These are phyloP conservation scores for Pammene aurita DNA, from an alignment of 2,888 invertebrate species.

Conservation along the genomic window DNA sequence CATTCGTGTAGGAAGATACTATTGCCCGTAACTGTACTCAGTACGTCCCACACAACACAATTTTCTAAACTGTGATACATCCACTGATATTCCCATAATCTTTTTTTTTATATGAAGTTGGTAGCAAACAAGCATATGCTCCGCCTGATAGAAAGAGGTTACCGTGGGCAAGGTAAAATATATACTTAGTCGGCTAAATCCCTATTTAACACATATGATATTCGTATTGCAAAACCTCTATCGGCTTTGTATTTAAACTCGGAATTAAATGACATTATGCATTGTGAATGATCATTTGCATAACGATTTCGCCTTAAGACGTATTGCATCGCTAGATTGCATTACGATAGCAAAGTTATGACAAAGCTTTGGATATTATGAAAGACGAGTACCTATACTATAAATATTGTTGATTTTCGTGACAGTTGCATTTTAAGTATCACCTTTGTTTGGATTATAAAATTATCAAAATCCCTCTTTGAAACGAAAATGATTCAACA, in stretches of 20 bases:
- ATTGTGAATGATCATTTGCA: slow-evolving; percentile 64
- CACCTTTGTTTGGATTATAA: too few relatives aligned
- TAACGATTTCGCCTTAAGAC: slow-evolving; percentile 62
- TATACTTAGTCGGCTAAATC: slow-evolving; percentile 11
- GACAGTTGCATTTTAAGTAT: not conserved
- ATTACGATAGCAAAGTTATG: slow-evolving; percentile 58
- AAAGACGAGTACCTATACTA: not conserved
- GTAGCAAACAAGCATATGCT: too few relatives aligned
- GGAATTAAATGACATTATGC: slow-evolving; percentile 60
- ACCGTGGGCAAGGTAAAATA: not conserved
- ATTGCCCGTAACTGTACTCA: too few relatives aligned
- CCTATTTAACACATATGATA: slow-evolving; percentile 22
- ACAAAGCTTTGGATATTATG: slow-evolving; percentile 43
- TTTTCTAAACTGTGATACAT: not conserved
- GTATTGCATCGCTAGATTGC: slow-evolving; percentile 57
- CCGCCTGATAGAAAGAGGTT: too few relatives aligned
- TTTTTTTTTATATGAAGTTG: too few relatives aligned
- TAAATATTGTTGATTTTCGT: not conserved
- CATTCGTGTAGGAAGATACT: too few relatives aligned
- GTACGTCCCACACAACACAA: too few relatives aligned
- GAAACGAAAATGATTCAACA: too few relatives aligned
- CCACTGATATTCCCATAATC: not conserved
- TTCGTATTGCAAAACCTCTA: slow-evolving; percentile 37
- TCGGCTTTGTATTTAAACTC: slow-evolving; percentile 50
- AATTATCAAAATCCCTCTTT: too few relatives aligned